Conservation (phyloP, 2,113 vertebrate species). For the Festucalex cinctus region DNA sequence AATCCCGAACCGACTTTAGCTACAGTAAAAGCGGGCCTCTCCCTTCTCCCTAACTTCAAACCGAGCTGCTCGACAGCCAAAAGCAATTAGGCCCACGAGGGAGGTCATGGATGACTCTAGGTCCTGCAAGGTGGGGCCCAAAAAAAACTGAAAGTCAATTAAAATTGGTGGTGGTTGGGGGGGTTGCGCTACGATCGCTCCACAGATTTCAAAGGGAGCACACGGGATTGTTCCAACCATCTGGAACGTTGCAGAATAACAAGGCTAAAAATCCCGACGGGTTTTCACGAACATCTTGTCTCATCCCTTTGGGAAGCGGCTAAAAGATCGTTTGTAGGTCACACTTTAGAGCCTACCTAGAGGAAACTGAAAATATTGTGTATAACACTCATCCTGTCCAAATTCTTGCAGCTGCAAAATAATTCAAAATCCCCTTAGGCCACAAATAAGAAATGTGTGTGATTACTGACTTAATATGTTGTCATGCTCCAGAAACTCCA, state of each 20-base stretch:
- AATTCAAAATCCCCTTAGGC: background rate
- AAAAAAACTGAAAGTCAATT: constrained; percentile 46
- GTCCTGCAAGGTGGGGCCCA: constrained; percentile 38
- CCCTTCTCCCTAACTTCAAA: background rate
- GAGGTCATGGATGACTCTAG: constrained; percentile 49
- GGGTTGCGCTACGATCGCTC: constrained; percentile 24
- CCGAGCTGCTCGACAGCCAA: constrained; percentile 40
- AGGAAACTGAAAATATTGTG: background rate
- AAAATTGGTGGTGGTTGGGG: constrained; percentile 34
- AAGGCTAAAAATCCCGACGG: background rate
- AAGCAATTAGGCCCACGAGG: constrained; percentile 45
- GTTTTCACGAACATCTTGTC: constrained; percentile 15
- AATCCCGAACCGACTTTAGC: background rate
- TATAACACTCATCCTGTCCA: constrained; percentile 1
- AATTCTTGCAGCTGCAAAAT: constrained; percentile 14
- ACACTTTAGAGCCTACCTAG: background rate
- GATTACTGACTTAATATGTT: constrained; percentile 12
- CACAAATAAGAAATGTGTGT: constrained; percentile 1
- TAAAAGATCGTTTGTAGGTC: constrained; percentile 11
- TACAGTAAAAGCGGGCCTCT: background rate
- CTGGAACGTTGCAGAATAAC: constrained; percentile 47
- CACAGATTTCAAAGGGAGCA: constrained; percentile 21
- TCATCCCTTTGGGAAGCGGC: constrained; percentile 19
- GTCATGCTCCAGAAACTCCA: constrained; percentile 1
- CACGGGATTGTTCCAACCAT: constrained; percentile 38